Conservation (phyloP, 2,113 vertebrate genomes). For the Nanger granti region DNA sequence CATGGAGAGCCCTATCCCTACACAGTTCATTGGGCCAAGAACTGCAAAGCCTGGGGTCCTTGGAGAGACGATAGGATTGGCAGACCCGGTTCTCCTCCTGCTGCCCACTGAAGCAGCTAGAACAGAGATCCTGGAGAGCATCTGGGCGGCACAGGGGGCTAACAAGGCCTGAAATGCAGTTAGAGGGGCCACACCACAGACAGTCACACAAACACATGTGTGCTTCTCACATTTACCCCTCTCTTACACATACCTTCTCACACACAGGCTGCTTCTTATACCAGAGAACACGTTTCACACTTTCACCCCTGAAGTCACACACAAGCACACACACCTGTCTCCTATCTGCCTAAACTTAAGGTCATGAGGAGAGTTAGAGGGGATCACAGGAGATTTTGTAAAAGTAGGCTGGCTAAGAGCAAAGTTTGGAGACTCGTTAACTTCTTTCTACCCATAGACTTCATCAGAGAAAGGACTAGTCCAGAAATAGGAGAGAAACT, state of each 20-base stretch:
- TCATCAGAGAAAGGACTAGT: not conserved
- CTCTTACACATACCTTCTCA: not conserved
- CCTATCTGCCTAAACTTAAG: not conserved
- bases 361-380: not conserved
- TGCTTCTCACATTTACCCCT: not conserved
- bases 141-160: not conserved
- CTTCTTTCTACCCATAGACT: not conserved
- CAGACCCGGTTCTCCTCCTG: not conserved
- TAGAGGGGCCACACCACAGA: not conserved
- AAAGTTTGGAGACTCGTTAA: not conserved
- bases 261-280: not conserved
- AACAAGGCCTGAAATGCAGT: not conserved
- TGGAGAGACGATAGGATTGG: not conserved
- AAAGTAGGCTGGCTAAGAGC: not conserved
- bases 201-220: not conserved
- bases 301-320: not conserved
- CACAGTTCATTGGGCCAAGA: not conserved
- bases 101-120: not conserved
- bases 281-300: not conserved
- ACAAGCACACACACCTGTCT: not conserved
- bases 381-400: not conserved
- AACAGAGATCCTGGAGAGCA: not conserved
- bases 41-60: not conserved
- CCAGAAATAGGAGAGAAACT: not conserved
- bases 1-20: not conserved